These are phyloP conservation scores for Neofelis nebulosa DNA, from an alignment of 2,113 vertebrate genomes.

Conservation along the genomic window DNA sequence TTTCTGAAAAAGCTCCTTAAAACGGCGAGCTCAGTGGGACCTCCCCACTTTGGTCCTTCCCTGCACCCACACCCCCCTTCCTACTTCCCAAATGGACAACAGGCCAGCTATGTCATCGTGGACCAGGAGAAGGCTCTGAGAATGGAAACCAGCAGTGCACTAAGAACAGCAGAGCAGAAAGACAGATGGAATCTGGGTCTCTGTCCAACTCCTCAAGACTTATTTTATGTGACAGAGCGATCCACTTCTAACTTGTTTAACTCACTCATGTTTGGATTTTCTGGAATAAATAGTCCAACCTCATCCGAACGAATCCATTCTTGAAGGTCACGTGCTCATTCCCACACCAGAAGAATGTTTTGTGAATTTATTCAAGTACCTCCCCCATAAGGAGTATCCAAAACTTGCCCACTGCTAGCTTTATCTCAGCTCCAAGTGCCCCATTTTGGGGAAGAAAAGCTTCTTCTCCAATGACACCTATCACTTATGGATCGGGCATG, in stretches of 20 bases:
- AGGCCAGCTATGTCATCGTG: no score
- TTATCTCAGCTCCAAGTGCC: neutral
- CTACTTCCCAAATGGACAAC: neutral
- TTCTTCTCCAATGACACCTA: neutral
- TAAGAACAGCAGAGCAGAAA: neutral
- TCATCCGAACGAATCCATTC: neutral
- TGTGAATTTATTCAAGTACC: neutral
- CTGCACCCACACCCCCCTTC: neutral
- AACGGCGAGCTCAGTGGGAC: neutral
- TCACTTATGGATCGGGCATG: neutral
- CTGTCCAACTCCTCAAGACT: neutral
- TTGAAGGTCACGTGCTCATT: neutral
- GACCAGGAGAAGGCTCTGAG: neutral
- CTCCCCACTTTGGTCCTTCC: neutral
- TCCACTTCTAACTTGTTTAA: neutral
- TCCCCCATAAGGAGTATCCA: neutral
- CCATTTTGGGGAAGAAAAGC: neutral
- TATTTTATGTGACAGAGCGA: neutral
- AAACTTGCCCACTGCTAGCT: neutral
- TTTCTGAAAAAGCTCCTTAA: neutral
- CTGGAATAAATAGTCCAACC: neutral
- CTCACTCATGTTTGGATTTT: neutral
- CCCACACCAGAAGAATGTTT: neutral
- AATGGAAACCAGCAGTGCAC: neutral
- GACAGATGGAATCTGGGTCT: neutral